A percentile compares a stretch with the other conserved stretches of the same genome.
Conservation (phyloP, 2,888 invertebrate genomes). For the Sepiola atlantica region DNA sequence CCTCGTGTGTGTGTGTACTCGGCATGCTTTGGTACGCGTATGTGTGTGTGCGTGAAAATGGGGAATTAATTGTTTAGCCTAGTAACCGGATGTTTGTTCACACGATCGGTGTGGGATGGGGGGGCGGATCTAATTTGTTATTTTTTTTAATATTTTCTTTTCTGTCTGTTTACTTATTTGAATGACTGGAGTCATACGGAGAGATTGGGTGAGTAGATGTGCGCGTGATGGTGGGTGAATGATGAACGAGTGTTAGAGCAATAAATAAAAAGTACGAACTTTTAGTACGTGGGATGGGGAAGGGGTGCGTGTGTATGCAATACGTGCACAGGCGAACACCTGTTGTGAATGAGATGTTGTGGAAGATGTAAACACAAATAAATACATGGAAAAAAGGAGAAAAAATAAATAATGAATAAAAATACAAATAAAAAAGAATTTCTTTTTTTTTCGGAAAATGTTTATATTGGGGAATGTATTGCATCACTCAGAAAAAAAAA, state of each 20-base stretch:
- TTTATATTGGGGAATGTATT: neutral
- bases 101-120: too few relatives aligned
- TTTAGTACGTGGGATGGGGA: too few relatives aligned
- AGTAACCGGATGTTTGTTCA: neutral
- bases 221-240: neutral
- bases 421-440: neutral
- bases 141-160: neutral
- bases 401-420: neutral
- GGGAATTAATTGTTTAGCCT: neutral
- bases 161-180: neutral
- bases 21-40: conserved; percentile 4
- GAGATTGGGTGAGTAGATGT: neutral
- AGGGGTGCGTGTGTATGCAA: too few relatives aligned
- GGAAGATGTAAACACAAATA: neutral
- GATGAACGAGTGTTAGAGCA: neutral
- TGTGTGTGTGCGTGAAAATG: neutral
- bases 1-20: neutral
- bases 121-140: neutral
- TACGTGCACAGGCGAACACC: neutral
- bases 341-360: neutral
- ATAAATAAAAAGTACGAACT: too few relatives aligned
- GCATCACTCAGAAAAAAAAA: neutral
- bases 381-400: neutral
- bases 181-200: neutral
- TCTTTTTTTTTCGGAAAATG: neutral